phyloP scores from a whole-genome alignment of 2,797 vertebrate species.

The Platalea minor region DNA sequence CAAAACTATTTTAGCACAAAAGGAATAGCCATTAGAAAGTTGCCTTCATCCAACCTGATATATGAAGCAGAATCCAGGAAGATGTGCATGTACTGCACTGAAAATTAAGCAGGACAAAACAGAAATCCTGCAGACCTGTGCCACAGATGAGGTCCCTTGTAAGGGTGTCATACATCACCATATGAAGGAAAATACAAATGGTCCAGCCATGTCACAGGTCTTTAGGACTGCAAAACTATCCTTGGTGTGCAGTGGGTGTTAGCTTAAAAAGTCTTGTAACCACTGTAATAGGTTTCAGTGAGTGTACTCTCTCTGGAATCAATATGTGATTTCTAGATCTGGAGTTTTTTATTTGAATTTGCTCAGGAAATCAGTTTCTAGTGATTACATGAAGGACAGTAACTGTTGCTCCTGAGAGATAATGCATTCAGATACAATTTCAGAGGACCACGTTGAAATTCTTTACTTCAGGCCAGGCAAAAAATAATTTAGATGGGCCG shows the following conservation, averaged over 20 bases:
- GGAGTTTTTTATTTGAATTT: background rate
- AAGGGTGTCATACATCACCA: background rate
- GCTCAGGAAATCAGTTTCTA: background rate
- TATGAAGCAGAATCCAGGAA: background rate
- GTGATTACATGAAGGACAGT: background rate
- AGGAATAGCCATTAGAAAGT: background rate
- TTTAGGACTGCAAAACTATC: background rate
- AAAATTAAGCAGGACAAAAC: background rate
- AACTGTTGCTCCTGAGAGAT: background rate
- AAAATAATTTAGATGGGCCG: slow-evolving; percentile 21
- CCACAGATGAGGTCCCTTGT: background rate
- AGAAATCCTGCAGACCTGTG: background rate
- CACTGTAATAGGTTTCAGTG: background rate
- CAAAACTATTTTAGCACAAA: background rate
- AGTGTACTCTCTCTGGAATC: background rate
- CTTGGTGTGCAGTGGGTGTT: background rate
- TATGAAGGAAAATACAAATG: background rate
- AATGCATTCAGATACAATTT: background rate
- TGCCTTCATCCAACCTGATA: background rate
- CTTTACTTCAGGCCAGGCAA: background rate
- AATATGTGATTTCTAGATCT: background rate
- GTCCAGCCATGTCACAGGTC: background rate
- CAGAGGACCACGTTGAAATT: background rate
- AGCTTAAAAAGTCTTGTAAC: background rate
- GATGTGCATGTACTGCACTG: background rate